Percentiles rank a stretch among this genome's conserved stretches.
Conservation (phyloP, 2,113 vertebrate genomes). For the Lontra canadensis region DNA sequence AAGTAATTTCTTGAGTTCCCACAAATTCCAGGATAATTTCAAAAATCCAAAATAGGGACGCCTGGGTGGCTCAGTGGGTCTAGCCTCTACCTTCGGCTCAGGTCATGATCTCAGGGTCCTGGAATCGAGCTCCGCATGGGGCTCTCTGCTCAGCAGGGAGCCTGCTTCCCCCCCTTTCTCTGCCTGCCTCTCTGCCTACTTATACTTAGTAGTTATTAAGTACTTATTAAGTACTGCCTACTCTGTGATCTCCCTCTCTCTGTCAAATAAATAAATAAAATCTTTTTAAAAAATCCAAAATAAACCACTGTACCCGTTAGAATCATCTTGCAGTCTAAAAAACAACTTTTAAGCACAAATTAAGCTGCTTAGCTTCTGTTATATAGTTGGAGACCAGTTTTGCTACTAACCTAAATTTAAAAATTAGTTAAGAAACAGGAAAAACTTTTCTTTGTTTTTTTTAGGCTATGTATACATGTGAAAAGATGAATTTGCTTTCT, state of each 20-base stretch:
- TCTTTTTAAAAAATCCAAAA: conserved; percentile 22
- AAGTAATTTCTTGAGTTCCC: conserved; percentile 41
- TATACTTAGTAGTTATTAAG: too few relatives aligned
- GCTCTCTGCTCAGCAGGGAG: too few relatives aligned
- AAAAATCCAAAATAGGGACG: conserved; percentile 36
- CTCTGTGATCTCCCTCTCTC: too few relatives aligned
- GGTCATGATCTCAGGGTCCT: too few relatives aligned
- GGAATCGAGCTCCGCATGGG: too few relatives aligned
- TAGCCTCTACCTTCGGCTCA: too few relatives aligned
- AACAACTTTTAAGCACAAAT: conserved; percentile 44
- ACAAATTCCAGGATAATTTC: conserved; percentile 43
- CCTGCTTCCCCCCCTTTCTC: too few relatives aligned
- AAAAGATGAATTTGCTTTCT: neutral
- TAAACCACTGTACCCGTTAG: conserved; percentile 23
- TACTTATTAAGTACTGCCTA: too few relatives aligned
- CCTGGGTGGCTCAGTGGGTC: too few relatives aligned
- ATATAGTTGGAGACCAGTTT: conserved; percentile 12
- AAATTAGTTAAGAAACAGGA: conserved; percentile 25
- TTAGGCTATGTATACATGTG: neutral
- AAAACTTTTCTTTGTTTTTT: conserved; percentile 5
- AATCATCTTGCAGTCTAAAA: conserved; percentile 34
- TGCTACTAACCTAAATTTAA: conserved; percentile 59
- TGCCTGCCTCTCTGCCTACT: too few relatives aligned
- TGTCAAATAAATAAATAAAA: too few relatives aligned
- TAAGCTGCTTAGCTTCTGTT: conserved; percentile 31